Conservation (phyloP, 2,797 vertebrate genomes). For the Malacoraja senta region DNA sequence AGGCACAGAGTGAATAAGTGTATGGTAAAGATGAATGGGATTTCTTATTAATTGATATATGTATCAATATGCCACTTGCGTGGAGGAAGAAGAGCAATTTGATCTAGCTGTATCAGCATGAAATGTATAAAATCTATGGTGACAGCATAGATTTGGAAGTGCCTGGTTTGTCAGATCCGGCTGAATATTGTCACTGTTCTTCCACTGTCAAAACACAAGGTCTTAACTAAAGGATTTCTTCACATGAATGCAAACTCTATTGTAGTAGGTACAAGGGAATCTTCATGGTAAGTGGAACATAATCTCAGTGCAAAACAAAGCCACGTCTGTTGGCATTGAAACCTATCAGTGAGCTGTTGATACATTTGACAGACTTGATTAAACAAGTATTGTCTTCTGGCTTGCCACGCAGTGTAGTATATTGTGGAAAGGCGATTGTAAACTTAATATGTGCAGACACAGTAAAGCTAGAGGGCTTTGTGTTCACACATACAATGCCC, state of each 20-base stretch:
- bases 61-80: not conserved
- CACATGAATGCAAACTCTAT: not conserved
- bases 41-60: not conserved
- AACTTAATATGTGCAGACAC: not conserved
- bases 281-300: not conserved
- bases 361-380: not conserved
- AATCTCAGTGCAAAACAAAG: not conserved
- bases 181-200: not conserved
- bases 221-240: not conserved
- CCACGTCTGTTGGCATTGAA: not conserved
- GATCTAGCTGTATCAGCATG: not conserved
- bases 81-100: not conserved
- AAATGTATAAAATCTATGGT: not conserved
- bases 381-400: not conserved
- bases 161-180: not conserved
- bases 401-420: not conserved
- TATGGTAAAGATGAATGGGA: not conserved
- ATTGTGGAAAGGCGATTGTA: not conserved
- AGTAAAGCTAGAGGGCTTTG: not conserved
- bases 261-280: not conserved
- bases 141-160: not conserved
- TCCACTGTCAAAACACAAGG: not conserved
- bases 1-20: not conserved
- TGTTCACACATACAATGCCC: not conserved
- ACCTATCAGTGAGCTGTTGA: not conserved